Conservation (phyloP, 2,113 vertebrate species). For the Sterna hirundo region DNA sequence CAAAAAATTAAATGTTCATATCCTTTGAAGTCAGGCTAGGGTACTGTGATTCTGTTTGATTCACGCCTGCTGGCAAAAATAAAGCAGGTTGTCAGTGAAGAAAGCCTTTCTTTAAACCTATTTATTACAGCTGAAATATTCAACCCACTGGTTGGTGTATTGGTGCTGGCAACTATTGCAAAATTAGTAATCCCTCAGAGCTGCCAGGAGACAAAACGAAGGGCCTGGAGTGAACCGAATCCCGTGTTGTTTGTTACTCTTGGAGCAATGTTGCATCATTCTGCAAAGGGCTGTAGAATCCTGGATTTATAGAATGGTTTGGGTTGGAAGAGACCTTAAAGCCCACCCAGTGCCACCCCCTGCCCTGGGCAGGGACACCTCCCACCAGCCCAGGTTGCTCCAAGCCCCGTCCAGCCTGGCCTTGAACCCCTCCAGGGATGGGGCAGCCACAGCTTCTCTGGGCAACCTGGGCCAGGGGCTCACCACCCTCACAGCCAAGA, state of each 20-base stretch:
- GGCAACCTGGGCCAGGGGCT: not conserved
- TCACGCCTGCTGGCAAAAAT: constrained; percentile 37
- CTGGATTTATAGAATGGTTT: not conserved
- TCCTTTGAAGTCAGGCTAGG: constrained; percentile 46
- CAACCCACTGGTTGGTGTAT: not conserved
- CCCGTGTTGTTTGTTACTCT: not conserved
- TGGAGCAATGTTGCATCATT: accelerated
- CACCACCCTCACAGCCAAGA: not conserved
- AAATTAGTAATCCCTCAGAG: not conserved
- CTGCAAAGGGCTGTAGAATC: not conserved
- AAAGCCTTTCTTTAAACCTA: constrained; percentile 5
- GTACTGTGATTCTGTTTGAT: not conserved
- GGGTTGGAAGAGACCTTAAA: not conserved
- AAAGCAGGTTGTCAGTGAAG: constrained; percentile 43
- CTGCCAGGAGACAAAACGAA: not conserved
- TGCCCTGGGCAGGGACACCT: not conserved
- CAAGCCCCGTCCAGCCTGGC: not conserved
- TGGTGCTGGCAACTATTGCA: not conserved
- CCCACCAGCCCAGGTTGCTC: not conserved
- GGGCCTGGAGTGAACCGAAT: not conserved
- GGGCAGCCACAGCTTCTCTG: not conserved
- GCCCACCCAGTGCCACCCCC: not conserved
- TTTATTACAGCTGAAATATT: constrained; percentile 9
- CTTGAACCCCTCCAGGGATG: not conserved
- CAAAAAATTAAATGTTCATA: not conserved